Percentiles rank a stretch among this genome's conserved stretches.
phyloP scores from a whole-genome alignment of 2,888 invertebrate species.

The Dolomedes plantarius region DNA sequence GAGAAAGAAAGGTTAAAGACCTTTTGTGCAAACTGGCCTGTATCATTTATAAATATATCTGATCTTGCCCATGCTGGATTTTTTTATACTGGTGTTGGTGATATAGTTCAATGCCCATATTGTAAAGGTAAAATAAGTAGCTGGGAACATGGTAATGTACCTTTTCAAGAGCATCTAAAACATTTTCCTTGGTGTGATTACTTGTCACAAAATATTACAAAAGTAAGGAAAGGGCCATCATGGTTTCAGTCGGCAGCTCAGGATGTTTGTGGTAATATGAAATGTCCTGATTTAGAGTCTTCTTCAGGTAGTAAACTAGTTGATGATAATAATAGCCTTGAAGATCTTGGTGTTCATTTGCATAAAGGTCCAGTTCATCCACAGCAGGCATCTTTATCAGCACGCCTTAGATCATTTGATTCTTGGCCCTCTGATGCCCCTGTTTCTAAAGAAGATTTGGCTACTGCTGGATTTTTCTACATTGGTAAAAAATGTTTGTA shows the following conservation, averaged over 20 bases:
- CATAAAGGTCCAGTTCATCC: conserved; percentile 64
- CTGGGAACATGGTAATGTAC: conserved; percentile 89
- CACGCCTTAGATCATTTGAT: conserved; percentile 83
- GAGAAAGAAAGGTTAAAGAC: conserved; percentile 58
- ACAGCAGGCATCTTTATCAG: conserved; percentile 42
- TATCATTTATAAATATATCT: conserved; percentile 81
- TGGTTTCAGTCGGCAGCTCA: conserved; percentile 29
- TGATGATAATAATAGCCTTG: conserved; percentile 24
- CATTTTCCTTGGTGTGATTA: conserved; percentile 90
- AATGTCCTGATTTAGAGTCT: background rate
- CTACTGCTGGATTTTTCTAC: conserved; percentile 94
- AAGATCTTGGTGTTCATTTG: conserved; percentile 59
- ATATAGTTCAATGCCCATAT: conserved; percentile 89
- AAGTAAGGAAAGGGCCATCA: background rate
- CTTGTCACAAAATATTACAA: conserved; percentile 79
- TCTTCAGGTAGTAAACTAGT: conserved; percentile 11
- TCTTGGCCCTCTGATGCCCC: conserved; percentile 89
- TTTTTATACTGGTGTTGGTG: conserved; percentile 85
- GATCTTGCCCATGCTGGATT: conserved; percentile 88
- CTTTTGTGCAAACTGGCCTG: conserved; percentile 81
- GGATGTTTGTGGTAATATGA: conserved; percentile 71
- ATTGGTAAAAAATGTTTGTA: conserved; percentile 83
- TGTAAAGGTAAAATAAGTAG: conserved; percentile 87
- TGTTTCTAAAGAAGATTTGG: conserved; percentile 87
- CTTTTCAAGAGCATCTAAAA: conserved; percentile 86